Conservation (phyloP, 2,113 vertebrate species). For the Aptenodytes patagonicus region DNA sequence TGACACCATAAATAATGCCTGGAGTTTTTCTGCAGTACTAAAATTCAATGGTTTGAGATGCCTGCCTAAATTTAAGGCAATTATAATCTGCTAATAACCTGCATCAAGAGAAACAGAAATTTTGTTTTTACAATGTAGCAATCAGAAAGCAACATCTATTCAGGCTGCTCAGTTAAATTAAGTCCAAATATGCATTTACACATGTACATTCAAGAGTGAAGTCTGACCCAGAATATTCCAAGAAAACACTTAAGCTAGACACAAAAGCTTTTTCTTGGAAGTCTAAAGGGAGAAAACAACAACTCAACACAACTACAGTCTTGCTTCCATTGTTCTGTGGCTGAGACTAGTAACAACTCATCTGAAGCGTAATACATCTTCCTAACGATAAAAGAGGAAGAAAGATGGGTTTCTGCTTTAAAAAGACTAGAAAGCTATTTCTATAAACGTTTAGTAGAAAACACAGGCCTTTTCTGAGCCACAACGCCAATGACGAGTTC, state of each 20-base stretch:
- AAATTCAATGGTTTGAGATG: neutral
- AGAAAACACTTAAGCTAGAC: neutral
- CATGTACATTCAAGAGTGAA: neutral
- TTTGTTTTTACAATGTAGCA: neutral
- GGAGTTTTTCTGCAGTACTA: neutral
- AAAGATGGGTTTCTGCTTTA: neutral
- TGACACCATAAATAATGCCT: neutral
- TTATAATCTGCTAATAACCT: neutral
- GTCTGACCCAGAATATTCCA: neutral
- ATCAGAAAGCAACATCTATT: neutral
- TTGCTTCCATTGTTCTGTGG: neutral
- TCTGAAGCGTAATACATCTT: fast-evolving
- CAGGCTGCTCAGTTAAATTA: neutral
- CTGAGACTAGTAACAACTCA: neutral
- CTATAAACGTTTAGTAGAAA: neutral
- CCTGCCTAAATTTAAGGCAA: neutral
- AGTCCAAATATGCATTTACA: neutral
- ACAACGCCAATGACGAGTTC: neutral
- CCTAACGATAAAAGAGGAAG: neutral
- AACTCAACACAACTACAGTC: neutral
- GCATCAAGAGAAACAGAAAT: neutral
- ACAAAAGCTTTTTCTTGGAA: neutral
- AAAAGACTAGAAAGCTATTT: neutral
- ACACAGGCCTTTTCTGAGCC: neutral
- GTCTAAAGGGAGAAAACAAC: neutral